Base-by-base conservation (phyloP, 1,140 invertebrate species). In the Berghia stephanieae region DNA sequence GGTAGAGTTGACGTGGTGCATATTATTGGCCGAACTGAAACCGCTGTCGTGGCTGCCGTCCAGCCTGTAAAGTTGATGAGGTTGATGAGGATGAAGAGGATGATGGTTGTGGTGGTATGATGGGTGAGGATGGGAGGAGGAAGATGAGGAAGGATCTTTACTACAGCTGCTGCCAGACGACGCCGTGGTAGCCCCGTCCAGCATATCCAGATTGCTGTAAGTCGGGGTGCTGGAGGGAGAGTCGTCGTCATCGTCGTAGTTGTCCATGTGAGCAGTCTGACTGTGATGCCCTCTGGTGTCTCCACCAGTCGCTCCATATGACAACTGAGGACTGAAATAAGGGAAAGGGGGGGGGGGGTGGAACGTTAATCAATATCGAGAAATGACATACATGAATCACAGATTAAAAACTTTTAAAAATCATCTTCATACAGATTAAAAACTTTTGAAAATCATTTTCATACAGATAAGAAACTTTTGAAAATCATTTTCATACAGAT, bases 1-100 rank as follows among this genome's bases (percentile, higher is more conserved):
- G 70, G 85, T 84, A 16, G 84, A 82, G 18, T 67, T 79, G 13
- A 87, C 72, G 49, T 85, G 85, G 75, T 86, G 85, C 79, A 86
- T 81, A 76, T 86, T 86, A 68, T 85, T 84, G 75, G 82, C 82
- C 8, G 82, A 83, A 57, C 78, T 84, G 69, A 83, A 82, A 3
- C 82, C 82, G 72, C 83, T 83, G 46, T 83, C 83, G 60, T 81
- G 80, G 71, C 81, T 83, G 2, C 80, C 82, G n/a, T 79, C 80
- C 46, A 81, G 77, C 18, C 78, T 66, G 44, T 69, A 73, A 44
- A 72, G 57, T 42, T 81, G 75, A 52, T 78, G 75, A n/a, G 5
- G 3, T 24, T 69, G 40, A 44, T 38, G 38, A 76, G 60, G 44
- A 66, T 44, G 6, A 67, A 55, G 24, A 49, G 46, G 36, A 77